These are phyloP conservation scores for Apodemia duryi DNA, from an alignment of 2,888 invertebrate genomes.

Conservation along the genomic window DNA sequence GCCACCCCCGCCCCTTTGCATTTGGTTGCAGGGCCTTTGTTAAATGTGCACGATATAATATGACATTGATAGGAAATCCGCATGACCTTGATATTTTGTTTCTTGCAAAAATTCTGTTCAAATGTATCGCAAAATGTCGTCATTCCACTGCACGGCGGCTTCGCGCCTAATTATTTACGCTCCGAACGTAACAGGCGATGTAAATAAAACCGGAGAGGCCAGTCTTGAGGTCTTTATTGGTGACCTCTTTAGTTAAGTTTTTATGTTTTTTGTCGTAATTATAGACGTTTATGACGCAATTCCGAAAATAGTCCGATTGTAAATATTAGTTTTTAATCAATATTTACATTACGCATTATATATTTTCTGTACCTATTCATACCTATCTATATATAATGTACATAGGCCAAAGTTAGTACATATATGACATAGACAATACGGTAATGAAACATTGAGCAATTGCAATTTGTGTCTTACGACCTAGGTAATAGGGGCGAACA, in stretches of 20 bases:
- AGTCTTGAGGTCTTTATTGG: constrained; percentile 60
- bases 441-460: constrained; percentile 40
- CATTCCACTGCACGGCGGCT: constrained; percentile 60
- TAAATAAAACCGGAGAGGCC: constrained; percentile 66
- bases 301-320: not conserved
- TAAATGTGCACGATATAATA: constrained; percentile 75
- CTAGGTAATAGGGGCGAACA: constrained; percentile 45
- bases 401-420: constrained; percentile 34
- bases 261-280: constrained; percentile 41
- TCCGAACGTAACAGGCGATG: constrained; percentile 64
- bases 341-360: not conserved
- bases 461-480: constrained; percentile 45
- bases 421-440: constrained; percentile 44
- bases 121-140: constrained; percentile 60
- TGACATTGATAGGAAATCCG: constrained; percentile 79
- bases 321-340: not conserved
- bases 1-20: constrained; percentile 79
- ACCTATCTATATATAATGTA: not conserved
- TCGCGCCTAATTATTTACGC: constrained; percentile 58
- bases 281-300: constrained; percentile 8
- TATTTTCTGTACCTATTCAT: not conserved
- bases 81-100: constrained; percentile 78
- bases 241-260: constrained; percentile 52
- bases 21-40: constrained; percentile 78
- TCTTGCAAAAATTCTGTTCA: constrained; percentile 70